A percentile compares a stretch with the other conserved stretches of the same genome.
phyloP scores from a whole-genome alignment of 2,113 vertebrate species.

The Carassius auratus region DNA sequence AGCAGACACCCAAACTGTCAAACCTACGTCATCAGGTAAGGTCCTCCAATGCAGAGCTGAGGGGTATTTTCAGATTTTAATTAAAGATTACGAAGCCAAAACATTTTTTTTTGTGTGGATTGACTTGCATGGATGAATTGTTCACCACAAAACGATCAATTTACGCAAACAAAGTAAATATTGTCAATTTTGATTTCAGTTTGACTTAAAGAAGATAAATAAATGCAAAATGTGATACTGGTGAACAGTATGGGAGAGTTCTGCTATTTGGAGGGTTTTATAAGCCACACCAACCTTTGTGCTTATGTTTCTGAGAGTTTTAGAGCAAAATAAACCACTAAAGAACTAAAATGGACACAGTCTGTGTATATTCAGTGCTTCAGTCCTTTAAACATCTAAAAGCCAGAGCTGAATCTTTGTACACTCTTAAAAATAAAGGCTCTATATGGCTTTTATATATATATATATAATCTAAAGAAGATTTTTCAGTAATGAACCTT shows the following conservation, averaged over 20 bases:
- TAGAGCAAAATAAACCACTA: neutral
- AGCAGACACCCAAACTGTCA: too few relatives aligned
- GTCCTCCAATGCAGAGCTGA: too few relatives aligned
- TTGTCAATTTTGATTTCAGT: constrained; percentile 36
- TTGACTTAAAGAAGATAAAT: constrained; percentile 55
- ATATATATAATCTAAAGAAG: neutral
- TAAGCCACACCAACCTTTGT: constrained; percentile 36
- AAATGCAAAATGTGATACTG: constrained; percentile 57
- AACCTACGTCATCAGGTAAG: too few relatives aligned
- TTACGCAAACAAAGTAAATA: neutral
- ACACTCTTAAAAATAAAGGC: neutral
- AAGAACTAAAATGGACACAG: neutral
- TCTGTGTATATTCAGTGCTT: neutral
- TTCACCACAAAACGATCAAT: too few relatives aligned
- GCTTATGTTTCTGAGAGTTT: constrained; percentile 8
- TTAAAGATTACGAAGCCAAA: too few relatives aligned
- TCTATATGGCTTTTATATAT: too few relatives aligned
- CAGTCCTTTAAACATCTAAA: too few relatives aligned
- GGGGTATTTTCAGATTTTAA: too few relatives aligned
- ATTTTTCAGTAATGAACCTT: neutral
- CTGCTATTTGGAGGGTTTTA: constrained; percentile 40
- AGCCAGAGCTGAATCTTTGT: too few relatives aligned
- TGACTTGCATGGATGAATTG: too few relatives aligned
- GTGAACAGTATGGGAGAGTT: constrained; percentile 22
- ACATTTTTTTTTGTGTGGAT: too few relatives aligned